Evolutionary conservation across 2,888 invertebrate genomes (phyloP), one percentile per base, ranked within the genome.

Genomic region (Heteromurus nitidus): DNA sequence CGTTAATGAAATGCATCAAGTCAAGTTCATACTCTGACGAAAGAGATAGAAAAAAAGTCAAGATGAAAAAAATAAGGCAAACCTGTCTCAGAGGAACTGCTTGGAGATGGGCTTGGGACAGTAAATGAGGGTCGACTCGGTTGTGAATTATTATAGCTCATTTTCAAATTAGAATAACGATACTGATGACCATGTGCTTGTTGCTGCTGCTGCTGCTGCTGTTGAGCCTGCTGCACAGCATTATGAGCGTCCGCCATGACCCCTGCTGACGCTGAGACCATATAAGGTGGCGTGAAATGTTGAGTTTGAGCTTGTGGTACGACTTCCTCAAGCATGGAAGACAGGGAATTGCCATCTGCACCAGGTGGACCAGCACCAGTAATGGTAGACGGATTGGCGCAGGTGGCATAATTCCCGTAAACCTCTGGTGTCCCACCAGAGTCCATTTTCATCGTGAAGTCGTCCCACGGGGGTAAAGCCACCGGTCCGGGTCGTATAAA

Each of bases 101-200:
- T 95, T 82, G 76, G 96, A 95, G 89, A 94, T 94, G 86, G 96
- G 96, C 53, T 96, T 95, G 86, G 96, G 95, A 96, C 53, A 95
- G 94, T 89, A 94, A 94, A 90, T 95, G 95, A 92, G 86, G 93
- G 90, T 88, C 93, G 90, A 53, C 58, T 79, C 75, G 77, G 91
- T 88, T 67, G 91, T 64, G 83, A 74, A 58, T 73, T 84, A 80
- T 68, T 81, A 70, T 84, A 85, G 24, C 82, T 72, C 84, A 86
- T 85, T 68, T 85, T 86, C 76, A 85, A 82, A 80, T 79, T 82
- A 47, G 87, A 80, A 80, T 86, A 86, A 81, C 86, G 82, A 77
- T 86, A 84, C 69, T 80, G 84, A 76, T 84, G 68, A 69, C 62
- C 74, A 72, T 85, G 82, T 67, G 81, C 42, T 79, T 85, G 73